Conservation (phyloP, 1,140 invertebrate genomes). For the Metopolophium dirhodum region DNA sequence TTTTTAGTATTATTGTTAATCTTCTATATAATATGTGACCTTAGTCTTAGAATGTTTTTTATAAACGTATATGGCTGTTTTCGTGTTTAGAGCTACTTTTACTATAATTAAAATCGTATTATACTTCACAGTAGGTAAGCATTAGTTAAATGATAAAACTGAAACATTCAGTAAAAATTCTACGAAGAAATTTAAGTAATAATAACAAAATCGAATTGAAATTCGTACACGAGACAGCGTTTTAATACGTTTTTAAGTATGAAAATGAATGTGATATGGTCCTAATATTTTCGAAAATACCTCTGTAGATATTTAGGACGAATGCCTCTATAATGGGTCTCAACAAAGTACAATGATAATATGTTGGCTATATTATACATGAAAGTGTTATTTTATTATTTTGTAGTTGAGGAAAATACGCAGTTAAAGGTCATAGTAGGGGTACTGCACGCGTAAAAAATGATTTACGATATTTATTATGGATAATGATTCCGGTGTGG, state of each 20-base stretch:
- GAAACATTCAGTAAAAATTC: background rate
- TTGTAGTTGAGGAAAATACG: background rate
- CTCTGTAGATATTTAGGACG: background rate
- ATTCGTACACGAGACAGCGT: background rate
- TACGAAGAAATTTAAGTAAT: background rate
- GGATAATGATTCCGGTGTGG: background rate
- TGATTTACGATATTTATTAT: constrained; percentile 1
- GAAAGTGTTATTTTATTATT: background rate
- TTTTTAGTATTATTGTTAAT: constrained; percentile 14
- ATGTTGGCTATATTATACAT: background rate
- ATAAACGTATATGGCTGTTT: background rate
- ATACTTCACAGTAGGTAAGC: background rate
- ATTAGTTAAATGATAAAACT: background rate
- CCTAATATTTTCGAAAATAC: background rate
- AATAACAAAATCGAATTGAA: background rate
- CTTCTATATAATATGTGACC: background rate
- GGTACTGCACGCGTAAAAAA: background rate
- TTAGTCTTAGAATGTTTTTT: background rate
- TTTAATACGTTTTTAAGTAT: constrained; percentile 10
- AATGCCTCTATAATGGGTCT: background rate
- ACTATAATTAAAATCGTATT: background rate
- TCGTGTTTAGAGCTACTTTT: background rate
- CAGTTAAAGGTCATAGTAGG: background rate
- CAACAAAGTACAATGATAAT: background rate
- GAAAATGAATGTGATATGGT: background rate